phyloP scores from a whole-genome alignment of 2,888 invertebrate species.

The Crocallis elinguaria region DNA sequence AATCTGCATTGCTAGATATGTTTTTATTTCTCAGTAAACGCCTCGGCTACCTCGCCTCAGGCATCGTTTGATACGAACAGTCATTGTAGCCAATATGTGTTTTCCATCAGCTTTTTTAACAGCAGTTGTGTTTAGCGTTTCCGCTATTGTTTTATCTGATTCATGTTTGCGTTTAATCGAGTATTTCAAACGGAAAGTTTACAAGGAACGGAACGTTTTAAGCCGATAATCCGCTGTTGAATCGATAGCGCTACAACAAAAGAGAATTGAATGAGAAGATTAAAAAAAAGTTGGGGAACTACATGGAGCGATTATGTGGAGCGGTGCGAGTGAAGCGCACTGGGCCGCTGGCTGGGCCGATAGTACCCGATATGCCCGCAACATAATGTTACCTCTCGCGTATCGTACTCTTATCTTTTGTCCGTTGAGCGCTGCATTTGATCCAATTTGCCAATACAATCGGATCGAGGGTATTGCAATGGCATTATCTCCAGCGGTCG shows the following conservation, averaged over 20 bases:
- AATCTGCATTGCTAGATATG: conserved; percentile 75
- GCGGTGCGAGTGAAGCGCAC: conserved; percentile 53
- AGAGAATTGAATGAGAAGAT: conserved; percentile 54
- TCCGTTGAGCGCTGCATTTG: conserved; percentile 82
- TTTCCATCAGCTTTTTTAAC: conserved; percentile 54
- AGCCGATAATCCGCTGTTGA: conserved; percentile 49
- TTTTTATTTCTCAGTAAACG: conserved; percentile 69
- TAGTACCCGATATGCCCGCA: conserved; percentile 61
- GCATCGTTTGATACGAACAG: conserved; percentile 60
- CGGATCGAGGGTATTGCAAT: conserved; percentile 81
- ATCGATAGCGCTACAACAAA: conserved; percentile 49
- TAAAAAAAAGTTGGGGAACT: conserved; percentile 54
- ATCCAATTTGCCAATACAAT: conserved; percentile 85
- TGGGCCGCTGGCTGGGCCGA: conserved; percentile 40
- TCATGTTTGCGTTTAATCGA: conserved; percentile 36
- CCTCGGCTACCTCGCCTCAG: conserved; percentile 58
- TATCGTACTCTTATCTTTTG: conserved; percentile 80
- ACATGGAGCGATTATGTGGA: conserved; percentile 58
- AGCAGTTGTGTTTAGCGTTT: conserved; percentile 44
- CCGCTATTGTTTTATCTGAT: conserved; percentile 57
- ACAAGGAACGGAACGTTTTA: conserved; percentile 43
- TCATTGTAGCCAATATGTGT: conserved; percentile 59
- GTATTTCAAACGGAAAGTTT: conserved; percentile 36
- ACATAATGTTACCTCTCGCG: conserved; percentile 72
- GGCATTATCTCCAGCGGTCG: conserved; percentile 75